Percentiles rank a stretch among this genome's conserved stretches.
Conservation (phyloP, 2,113 vertebrate species). For the Limanda limanda region DNA sequence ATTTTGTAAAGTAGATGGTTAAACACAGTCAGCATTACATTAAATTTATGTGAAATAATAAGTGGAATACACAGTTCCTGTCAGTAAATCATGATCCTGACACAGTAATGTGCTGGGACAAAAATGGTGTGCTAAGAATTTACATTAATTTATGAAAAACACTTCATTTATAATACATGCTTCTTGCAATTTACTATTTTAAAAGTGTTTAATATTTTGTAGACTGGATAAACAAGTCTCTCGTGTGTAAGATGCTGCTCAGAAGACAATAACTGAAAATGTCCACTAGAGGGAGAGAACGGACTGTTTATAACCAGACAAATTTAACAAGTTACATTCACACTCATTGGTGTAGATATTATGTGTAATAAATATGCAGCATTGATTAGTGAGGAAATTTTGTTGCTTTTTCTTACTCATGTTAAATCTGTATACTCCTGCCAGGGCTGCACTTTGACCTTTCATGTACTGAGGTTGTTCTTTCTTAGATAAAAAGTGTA, state of each 20-base stretch:
- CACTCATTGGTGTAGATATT: not conserved
- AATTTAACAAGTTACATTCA: not conserved
- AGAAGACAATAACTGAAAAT: constrained; percentile 26
- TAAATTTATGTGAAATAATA: not conserved
- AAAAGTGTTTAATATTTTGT: not conserved
- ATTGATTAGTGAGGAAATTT: not conserved
- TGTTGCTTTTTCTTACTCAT: not conserved
- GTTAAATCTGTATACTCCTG: not conserved
- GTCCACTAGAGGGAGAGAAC: constrained; percentile 73
- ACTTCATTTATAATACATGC: too few species aligned
- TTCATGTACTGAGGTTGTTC: too few species aligned
- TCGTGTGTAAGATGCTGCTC: not conserved
- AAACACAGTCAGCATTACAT: not conserved
- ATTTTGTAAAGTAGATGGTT: not conserved
- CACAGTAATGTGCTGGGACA: not conserved
- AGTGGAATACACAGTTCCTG: not conserved
- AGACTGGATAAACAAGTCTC: not conserved
- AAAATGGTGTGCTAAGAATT: not conserved
- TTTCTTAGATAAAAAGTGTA: too few species aligned
- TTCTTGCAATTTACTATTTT: not conserved
- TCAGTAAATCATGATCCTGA: not conserved
- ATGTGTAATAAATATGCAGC: too few species aligned
- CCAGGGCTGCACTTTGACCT: too few species aligned
- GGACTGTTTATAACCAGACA: constrained; percentile 5
- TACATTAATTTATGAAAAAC: not conserved